Evolutionary conservation across 1,140 invertebrate species (phyloP), one percentile per base, ranked within the genome.

Genomic region (Telenomus remus): DNA sequence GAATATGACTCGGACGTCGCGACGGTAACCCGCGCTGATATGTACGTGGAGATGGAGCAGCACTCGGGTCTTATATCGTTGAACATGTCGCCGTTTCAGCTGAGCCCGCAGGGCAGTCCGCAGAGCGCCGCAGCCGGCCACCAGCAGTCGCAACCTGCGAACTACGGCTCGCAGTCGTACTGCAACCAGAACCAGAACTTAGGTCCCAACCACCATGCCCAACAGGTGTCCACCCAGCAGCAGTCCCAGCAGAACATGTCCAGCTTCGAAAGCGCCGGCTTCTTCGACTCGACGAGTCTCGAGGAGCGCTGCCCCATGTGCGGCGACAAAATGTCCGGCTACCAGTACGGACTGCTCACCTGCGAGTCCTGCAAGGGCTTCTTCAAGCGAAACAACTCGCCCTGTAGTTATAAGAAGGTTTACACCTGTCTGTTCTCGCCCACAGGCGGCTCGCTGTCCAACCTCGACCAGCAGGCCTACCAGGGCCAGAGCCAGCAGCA

Each of bases 281-380:
- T 91, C 50, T 93, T 92, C 77, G 94, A 96, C 76, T 95, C 96
- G 85, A 92, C 96, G 84, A 92, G 95, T 48, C 96, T 98, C 85
- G 96, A 98, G 82, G 98, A 99, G 85, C 90, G 97, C 55, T 99
- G 98, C 88, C 98, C 98, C 0, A 97, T 99, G 63, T 99, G 98
- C 89, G 97, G 97, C 10, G 98, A 99, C 88, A 98, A 98, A 90
- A 97, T 99, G 78, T 98, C 97, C 80, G 98, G 98, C 69, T 99
- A 99, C 89, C 98, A 99, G 87, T 99, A 99, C 89, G 98, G 98
- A 42, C 92, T 99, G 54, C 92, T 99, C 53, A 99, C 98, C 63
- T 99, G 98, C 90, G 98, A 99, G 87, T 97, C 96, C 69, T 99
- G 98, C 90, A 99, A 99, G 86, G 97, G 98, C 57, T 99, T 99